Evolutionary conservation across 2,113 vertebrate species (phyloP).

Genomic region (Nettapus auritus): DNA sequence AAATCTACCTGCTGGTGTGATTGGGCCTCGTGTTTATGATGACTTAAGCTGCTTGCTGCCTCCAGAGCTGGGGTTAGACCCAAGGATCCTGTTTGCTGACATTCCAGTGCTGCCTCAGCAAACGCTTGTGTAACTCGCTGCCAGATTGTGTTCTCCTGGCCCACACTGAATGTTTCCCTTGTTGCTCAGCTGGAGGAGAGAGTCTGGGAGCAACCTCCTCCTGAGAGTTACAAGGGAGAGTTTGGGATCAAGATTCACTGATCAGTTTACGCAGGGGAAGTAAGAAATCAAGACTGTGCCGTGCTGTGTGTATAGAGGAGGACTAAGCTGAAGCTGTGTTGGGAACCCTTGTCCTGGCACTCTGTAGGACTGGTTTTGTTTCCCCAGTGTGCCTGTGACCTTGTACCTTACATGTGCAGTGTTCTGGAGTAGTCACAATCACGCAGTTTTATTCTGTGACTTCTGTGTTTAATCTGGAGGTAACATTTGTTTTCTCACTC

Average conservation of each 20-base stretch:
- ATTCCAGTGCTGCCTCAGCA: conserved; percentile 23
- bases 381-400: accelerated
- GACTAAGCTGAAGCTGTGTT: not conserved
- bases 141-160: not conserved
- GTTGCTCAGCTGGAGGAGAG: not conserved
- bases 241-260: not conserved
- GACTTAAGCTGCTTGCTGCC: not conserved
- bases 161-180: not conserved
- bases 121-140: conserved; percentile 2
- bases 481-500: not conserved
- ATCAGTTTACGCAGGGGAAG: not conserved
- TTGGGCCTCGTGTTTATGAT: not conserved
- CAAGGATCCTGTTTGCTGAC: conserved; percentile 57
- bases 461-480: not conserved
- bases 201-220: not conserved
- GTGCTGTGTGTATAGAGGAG: not conserved
- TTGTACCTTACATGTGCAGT: not conserved
- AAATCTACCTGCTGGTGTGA: not conserved
- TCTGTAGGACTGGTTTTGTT: not conserved
- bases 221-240: not conserved
- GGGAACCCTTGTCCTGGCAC: not conserved
- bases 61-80: conserved; percentile 9
- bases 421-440: not conserved
- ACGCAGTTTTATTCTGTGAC: not conserved
- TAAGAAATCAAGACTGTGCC: not conserved